Percentiles rank a stretch among this genome's conserved stretches.
These are phyloP conservation scores for Conistra vaccinii DNA, from an alignment of 2,888 invertebrate species.

Conservation along the genomic window DNA sequence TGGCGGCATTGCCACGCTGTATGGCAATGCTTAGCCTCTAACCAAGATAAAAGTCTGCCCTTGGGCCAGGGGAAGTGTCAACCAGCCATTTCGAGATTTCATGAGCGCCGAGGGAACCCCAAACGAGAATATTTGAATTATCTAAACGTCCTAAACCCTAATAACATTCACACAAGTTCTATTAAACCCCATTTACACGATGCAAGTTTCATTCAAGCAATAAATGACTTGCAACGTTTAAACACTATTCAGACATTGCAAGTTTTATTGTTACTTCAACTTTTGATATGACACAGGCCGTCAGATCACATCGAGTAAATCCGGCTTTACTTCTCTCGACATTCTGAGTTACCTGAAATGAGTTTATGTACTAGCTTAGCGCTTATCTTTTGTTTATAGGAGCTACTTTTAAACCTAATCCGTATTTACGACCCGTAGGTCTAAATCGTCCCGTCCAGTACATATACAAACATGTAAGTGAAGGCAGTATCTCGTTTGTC, in stretches of 20 bases:
- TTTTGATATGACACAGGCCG: neutral
- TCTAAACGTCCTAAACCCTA: neutral
- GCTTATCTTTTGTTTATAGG: slow-evolving; percentile 44
- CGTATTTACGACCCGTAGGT: slow-evolving; percentile 41
- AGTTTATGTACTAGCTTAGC: slow-evolving; percentile 23
- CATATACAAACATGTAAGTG: slow-evolving; percentile 13
- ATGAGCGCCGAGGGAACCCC: no score
- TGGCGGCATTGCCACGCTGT: no score
- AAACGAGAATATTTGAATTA: neutral
- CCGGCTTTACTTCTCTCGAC: neutral
- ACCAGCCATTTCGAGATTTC: no score
- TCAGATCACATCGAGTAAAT: neutral
- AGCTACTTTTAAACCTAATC: slow-evolving; percentile 39
- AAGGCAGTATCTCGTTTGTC: slow-evolving; percentile 50
- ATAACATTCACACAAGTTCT: neutral
- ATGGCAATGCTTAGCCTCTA: no score
- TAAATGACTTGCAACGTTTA: neutral
- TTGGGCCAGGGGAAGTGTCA: no score
- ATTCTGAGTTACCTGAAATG: slow-evolving; percentile 20
- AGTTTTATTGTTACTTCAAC: neutral
- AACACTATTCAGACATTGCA: neutral
- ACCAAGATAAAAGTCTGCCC: no score
- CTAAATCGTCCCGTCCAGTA: neutral
- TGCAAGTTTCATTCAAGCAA: neutral
- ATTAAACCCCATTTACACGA: neutral